Base-by-base conservation (phyloP, 2,888 invertebrate genomes). In the Amorpha juglandis region DNA sequence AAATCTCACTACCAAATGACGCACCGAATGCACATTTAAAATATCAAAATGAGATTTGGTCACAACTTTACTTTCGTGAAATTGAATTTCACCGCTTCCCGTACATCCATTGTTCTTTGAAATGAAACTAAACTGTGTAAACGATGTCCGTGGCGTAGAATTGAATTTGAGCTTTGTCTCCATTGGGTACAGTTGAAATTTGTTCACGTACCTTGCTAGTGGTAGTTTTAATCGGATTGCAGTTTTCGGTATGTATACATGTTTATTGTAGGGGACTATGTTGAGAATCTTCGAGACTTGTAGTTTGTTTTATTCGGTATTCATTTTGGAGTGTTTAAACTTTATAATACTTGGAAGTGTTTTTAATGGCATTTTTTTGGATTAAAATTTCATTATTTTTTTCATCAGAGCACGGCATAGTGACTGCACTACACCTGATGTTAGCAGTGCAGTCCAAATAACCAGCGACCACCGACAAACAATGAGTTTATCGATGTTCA, bases 51-150 rank as follows among this genome's bases (percentile, higher is more conserved):
- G 82, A 82, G 79, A 82, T 82, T 79, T 77, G 58, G 58, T 58
- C 58, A 42, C 58, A 58, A 58, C 58, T 58, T 58, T 58, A 38
- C 58, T 58, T 55, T 11, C 33, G 12, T 42, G 74, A 83, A 86
- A 87, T 86, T 85, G 83, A 85, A 87, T 87, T 72, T 77, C 79
- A 69, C 72, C 70, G 67, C 79, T 78, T 80, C 78, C 80, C 75
- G 68, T 69, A 71, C 68, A 67, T 67, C 74, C 73, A 79, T 81
- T 83, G 82, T 81, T 77, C 75, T 72, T 72, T 76, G 72, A 76
- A 77, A 76, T 76, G 79, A 78, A 80, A 80, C 77, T 80, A 70
- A 77, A 78, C 77, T 74, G 71, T 73, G 19, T 16, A 42, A 58
- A 58, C 58, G 58, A 58, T 58, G 58, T 58, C 27, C 74, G 63